Conservation (phyloP, 2,888 invertebrate genomes). For the Aproaerema taeniolella region DNA sequence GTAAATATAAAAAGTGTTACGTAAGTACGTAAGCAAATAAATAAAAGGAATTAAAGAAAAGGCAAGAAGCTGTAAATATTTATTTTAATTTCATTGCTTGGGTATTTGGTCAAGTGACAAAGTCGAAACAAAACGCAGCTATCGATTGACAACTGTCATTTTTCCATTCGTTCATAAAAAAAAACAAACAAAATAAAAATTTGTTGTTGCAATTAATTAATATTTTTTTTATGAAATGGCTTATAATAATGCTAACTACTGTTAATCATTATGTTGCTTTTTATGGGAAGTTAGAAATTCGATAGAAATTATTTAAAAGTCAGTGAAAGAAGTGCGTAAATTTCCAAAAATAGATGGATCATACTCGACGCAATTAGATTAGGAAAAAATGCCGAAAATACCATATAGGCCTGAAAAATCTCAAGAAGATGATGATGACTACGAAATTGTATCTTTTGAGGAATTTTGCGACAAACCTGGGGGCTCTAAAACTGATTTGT, state of each 20-base stretch:
- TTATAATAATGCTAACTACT: not conserved
- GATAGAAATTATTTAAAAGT: too few relatives aligned
- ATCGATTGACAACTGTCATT: constrained; percentile 2
- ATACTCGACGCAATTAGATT: constrained; percentile 10
- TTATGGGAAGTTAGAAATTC: too few relatives aligned
- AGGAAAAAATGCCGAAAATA: constrained; percentile 61
- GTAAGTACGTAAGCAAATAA: too few relatives aligned
- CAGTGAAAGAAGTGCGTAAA: not conserved
- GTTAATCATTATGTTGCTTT: not conserved
- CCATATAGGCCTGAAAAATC: constrained; percentile 63
- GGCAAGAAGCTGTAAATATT: too few relatives aligned
- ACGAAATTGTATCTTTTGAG: constrained; percentile 77
- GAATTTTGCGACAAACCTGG: constrained; percentile 77
- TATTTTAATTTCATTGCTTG: too few relatives aligned
- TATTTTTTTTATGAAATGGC: not conserved
- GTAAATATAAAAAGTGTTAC: too few relatives aligned
- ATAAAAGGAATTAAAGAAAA: too few relatives aligned
- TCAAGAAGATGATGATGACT: constrained; percentile 59
- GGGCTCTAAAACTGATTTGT: constrained; percentile 71
- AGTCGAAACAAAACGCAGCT: not conserved
- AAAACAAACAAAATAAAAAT: constrained; percentile 3
- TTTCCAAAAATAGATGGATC: constrained; percentile 29
- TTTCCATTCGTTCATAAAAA: constrained; percentile 10
- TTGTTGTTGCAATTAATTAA: not conserved
- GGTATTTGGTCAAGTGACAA: too few relatives aligned